Evolutionary conservation across 2,888 invertebrate species (phyloP), one percentile per base, ranked within the genome.

Genomic region (Thera britannica): DNA sequence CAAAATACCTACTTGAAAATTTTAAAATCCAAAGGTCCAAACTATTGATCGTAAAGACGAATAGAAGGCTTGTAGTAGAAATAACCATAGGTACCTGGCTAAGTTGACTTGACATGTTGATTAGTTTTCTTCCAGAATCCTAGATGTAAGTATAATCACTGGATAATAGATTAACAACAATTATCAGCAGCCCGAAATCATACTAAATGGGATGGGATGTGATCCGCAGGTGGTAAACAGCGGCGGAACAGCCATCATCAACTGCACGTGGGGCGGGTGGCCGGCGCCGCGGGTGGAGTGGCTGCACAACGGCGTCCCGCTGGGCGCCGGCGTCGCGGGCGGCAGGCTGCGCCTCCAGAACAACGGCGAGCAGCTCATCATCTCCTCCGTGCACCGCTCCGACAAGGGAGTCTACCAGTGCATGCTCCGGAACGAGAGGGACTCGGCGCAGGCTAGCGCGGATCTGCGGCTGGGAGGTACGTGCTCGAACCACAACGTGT

Each of bases 371-470:
- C 90, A 90, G 72, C 85, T 94, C n/a, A 76, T 89, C 9, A 87
- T 94, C 41, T 75, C 87, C 0, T 81, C 88, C 3, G 96, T 98
- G 41, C 96, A 96, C 54, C 94, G 97, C 57, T 95, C 96, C 58
- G 98, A 98, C 86, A 96, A 95, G 76, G 98, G 98, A 48, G 97
- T 98, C 91, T 98, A 98, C 90, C 98, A 98, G 87, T 98, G 98
- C 88, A 94, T 98, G 81, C 97, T 97, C 12, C 95, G 96, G 81
- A 97, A 96, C 80, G 96, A 97, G 79, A 94, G 96, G 73, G 96
- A 97, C 79, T 97, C 96, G 72, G 96, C 97, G 6, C 97, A 97
- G 83, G 97, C 97, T 55, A 96, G 96, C 80, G 96, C 97, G 0
- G 97, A 97, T 85, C 89, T 97, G 52, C 95, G 96, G 77, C 91